Base-by-base conservation (phyloP, 2,113 vertebrate species). In the Pithys albifrons region DNA sequence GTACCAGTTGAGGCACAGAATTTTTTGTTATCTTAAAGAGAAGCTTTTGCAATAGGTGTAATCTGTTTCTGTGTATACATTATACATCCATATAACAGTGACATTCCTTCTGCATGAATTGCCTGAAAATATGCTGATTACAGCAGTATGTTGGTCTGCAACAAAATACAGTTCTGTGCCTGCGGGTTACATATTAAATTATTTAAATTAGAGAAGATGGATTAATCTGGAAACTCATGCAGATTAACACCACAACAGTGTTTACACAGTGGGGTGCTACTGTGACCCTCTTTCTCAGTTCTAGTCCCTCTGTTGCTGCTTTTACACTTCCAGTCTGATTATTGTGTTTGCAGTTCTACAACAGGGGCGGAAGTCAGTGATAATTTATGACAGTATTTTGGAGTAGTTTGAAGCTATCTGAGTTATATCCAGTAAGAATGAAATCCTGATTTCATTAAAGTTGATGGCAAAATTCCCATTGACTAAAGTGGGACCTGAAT, bases 391-490 rank as follows among this genome's bases (percentile, higher is more conserved):
- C 69, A 31, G 31, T 23, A 48, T 64, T 92, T 51, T 67, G 49
- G 33, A 61, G 59, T 35, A 83, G 45, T 88, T 35, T 82, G 58
- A 88, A 52, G 37, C 49, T 80, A 52, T 73, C 18, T 15, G 62
- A 79, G 37, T 64, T 85, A 64, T n/a, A 31, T 29, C 43, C 19
- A 85, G 48, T 52, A 61, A 33, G 35, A 87, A 46, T 2, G 6
- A 72, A 88, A 82, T 82, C 25, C 45, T 49, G 41, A 85, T 85
- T 82, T 88, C 71, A 80, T 90, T 91, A 49, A 75, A 88, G 45
- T 57, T 43, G 74, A 85, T 93, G 90, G 81, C 85, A 85, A 67
- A 91, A 75, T 84, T 93, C 70, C 55, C 66, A 49, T 39, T 83
- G 78, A 66, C 12, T 79, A 49, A 64, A 75, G 71, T 66, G 70